phyloP scores from a whole-genome alignment of 2,113 vertebrate species.

The Excalfactoria chinensis region DNA sequence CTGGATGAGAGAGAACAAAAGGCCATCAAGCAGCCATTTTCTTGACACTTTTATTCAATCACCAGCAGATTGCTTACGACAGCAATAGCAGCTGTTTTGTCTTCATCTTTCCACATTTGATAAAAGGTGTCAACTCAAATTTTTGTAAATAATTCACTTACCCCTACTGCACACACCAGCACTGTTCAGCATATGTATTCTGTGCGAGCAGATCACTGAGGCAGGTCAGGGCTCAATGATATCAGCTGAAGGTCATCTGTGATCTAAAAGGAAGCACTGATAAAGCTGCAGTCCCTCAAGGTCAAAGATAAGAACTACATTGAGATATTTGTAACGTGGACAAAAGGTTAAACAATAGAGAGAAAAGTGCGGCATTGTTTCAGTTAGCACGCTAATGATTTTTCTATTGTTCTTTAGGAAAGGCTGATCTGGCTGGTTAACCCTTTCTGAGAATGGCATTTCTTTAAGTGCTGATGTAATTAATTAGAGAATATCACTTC shows the following conservation, averaged over 20 bases:
- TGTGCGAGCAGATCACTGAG: slow-evolving; percentile 91
- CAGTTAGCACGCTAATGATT: slow-evolving; percentile 82
- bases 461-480: slow-evolving; percentile 28
- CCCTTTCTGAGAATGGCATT: neutral
- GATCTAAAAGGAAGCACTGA: slow-evolving; percentile 86
- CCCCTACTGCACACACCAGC: slow-evolving; percentile 93
- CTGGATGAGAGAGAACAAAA: slow-evolving; percentile 99
- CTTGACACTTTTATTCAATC: slow-evolving; percentile 99
- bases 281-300: slow-evolving; percentile 91
- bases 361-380: slow-evolving; percentile 83
- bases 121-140: slow-evolving; percentile 99
- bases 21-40: slow-evolving; percentile 99
- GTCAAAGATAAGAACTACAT: slow-evolving; percentile 93
- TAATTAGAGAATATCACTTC: slow-evolving; percentile 55
- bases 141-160: slow-evolving; percentile 99
- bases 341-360: slow-evolving; percentile 89
- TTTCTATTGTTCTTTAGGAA: slow-evolving; percentile 87
- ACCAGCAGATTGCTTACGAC: slow-evolving; percentile 99
- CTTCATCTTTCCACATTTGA: slow-evolving; percentile 99
- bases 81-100: slow-evolving; percentile 99
- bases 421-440: slow-evolving; percentile 46
- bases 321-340: slow-evolving; percentile 88
- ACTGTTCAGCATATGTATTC: slow-evolving; percentile 96
- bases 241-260: slow-evolving; percentile 95
- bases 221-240: slow-evolving; percentile 96